Percentiles rank a stretch among this genome's conserved stretches.
These are phyloP conservation scores for Cetonia aurata DNA, from an alignment of 2,888 invertebrate species.

Conservation along the genomic window DNA sequence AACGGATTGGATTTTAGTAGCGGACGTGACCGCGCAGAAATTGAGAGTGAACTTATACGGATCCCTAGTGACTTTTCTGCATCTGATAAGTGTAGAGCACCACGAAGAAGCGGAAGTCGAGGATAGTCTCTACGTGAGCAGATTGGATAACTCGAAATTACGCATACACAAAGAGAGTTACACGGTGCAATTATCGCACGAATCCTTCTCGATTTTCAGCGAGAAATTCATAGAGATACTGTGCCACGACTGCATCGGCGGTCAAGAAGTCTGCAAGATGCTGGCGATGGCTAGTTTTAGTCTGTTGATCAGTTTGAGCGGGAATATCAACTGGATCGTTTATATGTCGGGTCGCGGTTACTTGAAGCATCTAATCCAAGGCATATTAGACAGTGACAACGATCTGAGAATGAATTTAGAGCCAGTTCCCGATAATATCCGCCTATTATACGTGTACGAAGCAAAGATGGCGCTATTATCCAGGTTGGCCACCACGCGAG, in stretches of 20 bases:
- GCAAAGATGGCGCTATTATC: constrained; percentile 86
- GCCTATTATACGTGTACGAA: constrained; percentile 87
- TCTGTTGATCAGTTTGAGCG: constrained; percentile 81
- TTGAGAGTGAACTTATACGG: constrained; percentile 90
- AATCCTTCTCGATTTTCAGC: constrained; percentile 80
- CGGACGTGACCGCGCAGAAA: constrained; percentile 85
- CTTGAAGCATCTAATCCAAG: constrained; percentile 85
- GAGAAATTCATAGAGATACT: constrained; percentile 84
- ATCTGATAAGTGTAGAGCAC: constrained; percentile 76
- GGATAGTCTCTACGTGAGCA: constrained; percentile 73
- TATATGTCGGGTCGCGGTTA: constrained; percentile 77
- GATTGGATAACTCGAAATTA: constrained; percentile 73
- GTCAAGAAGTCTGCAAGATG: constrained; percentile 92
- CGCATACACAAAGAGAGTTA: constrained; percentile 59
- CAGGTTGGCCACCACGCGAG: constrained; percentile 75
- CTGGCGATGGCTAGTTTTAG: constrained; percentile 86
- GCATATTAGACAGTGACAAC: constrained; percentile 81
- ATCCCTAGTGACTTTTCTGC: constrained; percentile 83
- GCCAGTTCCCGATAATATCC: constrained; percentile 76
- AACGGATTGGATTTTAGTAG: constrained; percentile 85
- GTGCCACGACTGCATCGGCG: constrained; percentile 89
- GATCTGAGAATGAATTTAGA: constrained; percentile 76
- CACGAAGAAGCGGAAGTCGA: constrained; percentile 57
- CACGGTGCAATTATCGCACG: constrained; percentile 68
- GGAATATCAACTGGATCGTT: constrained; percentile 75